Evolutionary conservation across 30 jellyfish, hydroid and myxozoan genomes (phyloP).

Genomic region (Aurelia aurita complex sp. Pacific): DNA sequence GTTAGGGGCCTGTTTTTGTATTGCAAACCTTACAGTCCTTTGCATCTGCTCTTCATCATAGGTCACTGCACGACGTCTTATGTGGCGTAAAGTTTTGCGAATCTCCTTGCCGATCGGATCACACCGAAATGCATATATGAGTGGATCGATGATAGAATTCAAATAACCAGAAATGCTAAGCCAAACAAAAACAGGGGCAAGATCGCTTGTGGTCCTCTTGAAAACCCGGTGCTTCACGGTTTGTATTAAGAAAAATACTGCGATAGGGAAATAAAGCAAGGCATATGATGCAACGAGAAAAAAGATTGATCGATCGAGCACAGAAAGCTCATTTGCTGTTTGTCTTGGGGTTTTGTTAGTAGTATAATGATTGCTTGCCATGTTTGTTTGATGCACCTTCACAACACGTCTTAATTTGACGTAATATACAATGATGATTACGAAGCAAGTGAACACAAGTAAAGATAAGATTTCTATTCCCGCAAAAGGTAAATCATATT

Average conservation of each 20-base stretch:
- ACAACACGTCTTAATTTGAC: slow-evolving; percentile 1
- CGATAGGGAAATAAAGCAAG: slow-evolving; percentile 9
- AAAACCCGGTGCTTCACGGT: neutral
- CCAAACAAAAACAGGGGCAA: slow-evolving; percentile 7
- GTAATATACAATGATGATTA: neutral
- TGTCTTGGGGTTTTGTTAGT: neutral
- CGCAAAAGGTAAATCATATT: neutral
- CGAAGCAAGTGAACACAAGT: neutral
- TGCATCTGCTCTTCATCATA: too few relatives aligned
- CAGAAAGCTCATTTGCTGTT: neutral
- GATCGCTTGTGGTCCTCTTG: neutral
- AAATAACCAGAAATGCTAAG: slow-evolving; percentile 1
- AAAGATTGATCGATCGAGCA: neutral
- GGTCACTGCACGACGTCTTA: too few relatives aligned
- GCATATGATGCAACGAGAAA: slow-evolving; percentile 24
- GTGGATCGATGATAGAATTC: slow-evolving; percentile 21
- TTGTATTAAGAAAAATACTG: neutral
- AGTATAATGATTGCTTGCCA: neutral
- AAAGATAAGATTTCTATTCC: slow-evolving; percentile 14
- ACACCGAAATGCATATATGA: slow-evolving; percentile 38
- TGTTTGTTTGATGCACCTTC: neutral
- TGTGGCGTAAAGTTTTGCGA: neutral
- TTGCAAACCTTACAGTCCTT: too few relatives aligned
- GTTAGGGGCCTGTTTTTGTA: too few relatives aligned
- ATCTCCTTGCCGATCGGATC: slow-evolving; percentile 40